A percentile compares a stretch with the other conserved stretches of the same genome.
These are phyloP conservation scores for Ciconia stormi DNA, from an alignment of 2,113 vertebrate genomes.

Conservation along the genomic window DNA sequence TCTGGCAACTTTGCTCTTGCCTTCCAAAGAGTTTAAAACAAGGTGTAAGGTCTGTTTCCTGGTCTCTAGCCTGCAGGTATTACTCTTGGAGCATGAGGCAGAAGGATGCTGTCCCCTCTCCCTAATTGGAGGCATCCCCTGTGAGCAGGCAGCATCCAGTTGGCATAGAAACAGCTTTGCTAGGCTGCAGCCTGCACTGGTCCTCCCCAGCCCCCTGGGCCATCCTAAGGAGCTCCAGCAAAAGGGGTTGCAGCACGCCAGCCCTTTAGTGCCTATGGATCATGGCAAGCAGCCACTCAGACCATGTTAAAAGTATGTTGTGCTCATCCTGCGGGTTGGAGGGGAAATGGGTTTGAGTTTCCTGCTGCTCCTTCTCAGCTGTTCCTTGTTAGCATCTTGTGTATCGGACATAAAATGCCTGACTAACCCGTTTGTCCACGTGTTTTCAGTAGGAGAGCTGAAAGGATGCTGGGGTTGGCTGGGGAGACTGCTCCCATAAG, in stretches of 20 bases:
- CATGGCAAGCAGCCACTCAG: not conserved
- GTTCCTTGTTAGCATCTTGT: not conserved
- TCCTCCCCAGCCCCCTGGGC: accelerated
- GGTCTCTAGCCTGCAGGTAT: not conserved
- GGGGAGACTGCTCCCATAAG: not conserved
- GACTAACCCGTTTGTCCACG: not conserved
- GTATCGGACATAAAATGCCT: not conserved
- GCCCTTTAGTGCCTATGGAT: not conserved
- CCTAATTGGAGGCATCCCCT: not conserved
- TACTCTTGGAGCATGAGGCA: not conserved
- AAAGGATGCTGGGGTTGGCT: not conserved
- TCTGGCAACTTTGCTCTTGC: not conserved
- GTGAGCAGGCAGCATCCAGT: not conserved
- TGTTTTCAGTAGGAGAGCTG: not conserved
- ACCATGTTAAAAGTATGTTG: not conserved
- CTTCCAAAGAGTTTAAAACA: not conserved
- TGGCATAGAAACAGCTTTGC: not conserved
- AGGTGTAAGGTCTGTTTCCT: not conserved
- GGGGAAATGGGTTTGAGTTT: not conserved
- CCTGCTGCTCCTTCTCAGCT: not conserved
- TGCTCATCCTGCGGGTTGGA: not conserved
- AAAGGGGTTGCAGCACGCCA: not conserved
- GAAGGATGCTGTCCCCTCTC: not conserved
- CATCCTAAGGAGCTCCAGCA: not conserved
- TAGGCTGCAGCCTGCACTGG: not conserved